Conservation (phyloP, 2,888 invertebrate genomes). For the Calameuta filiformis region DNA sequence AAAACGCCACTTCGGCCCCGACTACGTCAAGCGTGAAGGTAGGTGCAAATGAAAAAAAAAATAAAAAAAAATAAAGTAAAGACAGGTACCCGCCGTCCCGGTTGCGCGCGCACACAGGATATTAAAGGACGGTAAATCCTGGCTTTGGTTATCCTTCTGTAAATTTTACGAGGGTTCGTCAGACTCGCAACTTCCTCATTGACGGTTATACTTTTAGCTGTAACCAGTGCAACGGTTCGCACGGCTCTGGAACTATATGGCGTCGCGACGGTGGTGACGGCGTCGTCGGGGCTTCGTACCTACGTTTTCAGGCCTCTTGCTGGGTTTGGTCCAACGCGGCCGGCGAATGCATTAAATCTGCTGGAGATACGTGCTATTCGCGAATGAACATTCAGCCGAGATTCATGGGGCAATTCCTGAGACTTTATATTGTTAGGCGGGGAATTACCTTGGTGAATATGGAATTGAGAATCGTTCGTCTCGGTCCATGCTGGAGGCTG, state of each 20-base stretch:
- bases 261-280: not conserved
- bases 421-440: slow-evolving; percentile 51
- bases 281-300: not conserved
- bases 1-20: no score
- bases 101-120: no score
- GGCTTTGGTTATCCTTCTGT: not conserved
- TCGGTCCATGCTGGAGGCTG: slow-evolving; percentile 19
- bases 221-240: no score
- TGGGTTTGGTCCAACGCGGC: slow-evolving; percentile 48
- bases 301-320: not conserved
- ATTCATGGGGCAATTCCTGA: slow-evolving; percentile 54
- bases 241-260: no score
- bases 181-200: not conserved
- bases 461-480: slow-evolving; percentile 44
- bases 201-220: not conserved
- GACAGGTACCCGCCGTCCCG: no score
- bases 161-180: not conserved
- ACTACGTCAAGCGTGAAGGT: no score
- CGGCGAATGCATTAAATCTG: slow-evolving; percentile 53
- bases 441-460: slow-evolving; percentile 50
- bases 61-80: no score
- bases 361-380: slow-evolving; percentile 49
- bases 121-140: no score
- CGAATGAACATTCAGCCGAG: slow-evolving; percentile 47
- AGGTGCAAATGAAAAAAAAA: no score